Base-by-base conservation (phyloP, 1,140 invertebrate genomes). In the Amyelois transitella region DNA sequence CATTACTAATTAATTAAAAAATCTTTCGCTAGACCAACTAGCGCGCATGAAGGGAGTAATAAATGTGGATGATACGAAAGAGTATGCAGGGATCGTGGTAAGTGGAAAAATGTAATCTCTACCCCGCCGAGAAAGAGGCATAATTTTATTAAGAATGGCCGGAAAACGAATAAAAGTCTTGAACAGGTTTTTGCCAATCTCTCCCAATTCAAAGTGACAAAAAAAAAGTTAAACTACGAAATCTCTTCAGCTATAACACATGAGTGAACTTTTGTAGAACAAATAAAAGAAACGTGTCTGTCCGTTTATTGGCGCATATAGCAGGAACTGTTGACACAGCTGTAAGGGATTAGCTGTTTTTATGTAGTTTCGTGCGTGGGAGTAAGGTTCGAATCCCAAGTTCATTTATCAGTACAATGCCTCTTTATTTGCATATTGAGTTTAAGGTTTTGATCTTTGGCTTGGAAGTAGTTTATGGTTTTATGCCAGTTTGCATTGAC, bases 271-370 rank as follows among this genome's bases (percentile, higher is more conserved):
- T 8, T 3, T 10, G 2, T 28, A 8, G 25, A 28, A 28, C 25
- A 28, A 28, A n/a, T n/a, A 28, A 3, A 28, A 28, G 25, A 28
- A 28, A 5, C 25, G 25, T 28, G 25, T 28, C 25, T 28, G 25
- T 28, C 25, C 12, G 25, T 28, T 28, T 28, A 28, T 28, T 28
- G 25, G 25, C 25, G 25, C 25, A 28, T 28, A 28, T 28, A 28
- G 25, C 25, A 28, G 25, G 25, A 50, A 28, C 51, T 61, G 56
- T 69, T 69, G 59, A 69, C 55, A 56, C 66, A 69, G 66, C 66
- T 69, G 66, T 57, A 28, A 1, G 43, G 60, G 66, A 69, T 65
- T 69, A 69, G 62, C 60, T 54, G 57, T 69, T 64, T 60, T 64
- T 69, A 51, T 64, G 49, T 54, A 19, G 28, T 18, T 50, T 55